These are phyloP conservation scores for Pygoscelis adeliae DNA, from an alignment of 2,113 vertebrate species.

Conservation along the genomic window DNA sequence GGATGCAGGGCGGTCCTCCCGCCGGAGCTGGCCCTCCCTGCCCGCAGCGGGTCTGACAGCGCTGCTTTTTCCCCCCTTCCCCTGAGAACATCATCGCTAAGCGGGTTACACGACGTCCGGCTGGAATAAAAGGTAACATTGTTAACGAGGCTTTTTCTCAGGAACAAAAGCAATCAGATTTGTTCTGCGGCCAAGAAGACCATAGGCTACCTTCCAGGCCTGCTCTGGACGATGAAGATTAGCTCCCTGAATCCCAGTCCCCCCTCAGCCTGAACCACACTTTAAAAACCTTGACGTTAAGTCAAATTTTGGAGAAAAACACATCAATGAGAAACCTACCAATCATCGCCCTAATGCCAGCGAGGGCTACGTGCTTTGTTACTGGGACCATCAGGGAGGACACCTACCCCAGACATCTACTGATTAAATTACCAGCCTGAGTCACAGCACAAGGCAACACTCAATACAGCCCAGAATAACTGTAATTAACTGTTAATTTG, in stretches of 20 bases:
- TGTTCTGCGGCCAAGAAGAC: neutral
- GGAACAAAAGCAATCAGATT: neutral
- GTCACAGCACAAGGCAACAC: neutral
- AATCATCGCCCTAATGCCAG: neutral
- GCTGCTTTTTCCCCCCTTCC: neutral
- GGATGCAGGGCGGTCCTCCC: neutral
- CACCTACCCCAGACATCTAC: neutral
- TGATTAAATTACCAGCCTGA: neutral
- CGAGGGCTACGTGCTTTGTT: neutral
- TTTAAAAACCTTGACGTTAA: neutral
- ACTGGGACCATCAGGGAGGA: neutral
- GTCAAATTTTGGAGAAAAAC: neutral
- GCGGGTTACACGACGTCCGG: rapidly evolving
- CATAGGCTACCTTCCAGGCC: neutral
- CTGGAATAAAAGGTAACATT: neutral
- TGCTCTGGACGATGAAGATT: neutral
- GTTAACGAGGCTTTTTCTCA: neutral
- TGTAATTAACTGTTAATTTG: neutral
- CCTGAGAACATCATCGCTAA: neutral
- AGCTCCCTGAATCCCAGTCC: neutral
- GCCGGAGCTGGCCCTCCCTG: neutral
- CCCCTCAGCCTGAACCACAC: neutral
- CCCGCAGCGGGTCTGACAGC: rapidly evolving
- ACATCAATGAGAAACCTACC: neutral
- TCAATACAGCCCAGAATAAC: neutral